Evolutionary conservation across 1,140 invertebrate genomes (phyloP), one percentile per base, ranked within the genome.

Genomic region (Zaprionus tsacasi): DNA sequence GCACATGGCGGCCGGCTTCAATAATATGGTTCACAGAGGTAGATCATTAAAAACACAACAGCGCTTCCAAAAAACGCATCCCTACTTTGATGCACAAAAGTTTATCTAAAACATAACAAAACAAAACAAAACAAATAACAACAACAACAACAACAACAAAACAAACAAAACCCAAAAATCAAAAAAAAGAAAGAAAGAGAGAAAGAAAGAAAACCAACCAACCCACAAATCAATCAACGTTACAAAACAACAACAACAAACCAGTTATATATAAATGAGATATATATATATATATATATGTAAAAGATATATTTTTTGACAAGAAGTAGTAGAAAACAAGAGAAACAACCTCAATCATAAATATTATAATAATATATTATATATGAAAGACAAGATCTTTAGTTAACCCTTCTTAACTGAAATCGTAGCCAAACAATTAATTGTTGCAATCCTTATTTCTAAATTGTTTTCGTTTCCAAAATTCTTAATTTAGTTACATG

Each of bases 1-100:
- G 48, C 85, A 91, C 8, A 86, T 91, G 75, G 68, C 85, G 43
- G 76, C 87, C 38, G 83, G 83, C 74, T 92, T 89, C 74, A 92
- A 92, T 72, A 92, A 83, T 59, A 91, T 92, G 82, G 90, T 92
- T 91, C 91, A 92, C 76, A 92, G 92, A 92, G 92, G 92, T 92
- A 92, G 92, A 92, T 81, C 79, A 82, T 79, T 91, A 76, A 92
- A 91, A 82, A 69, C 77, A 82, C 91, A 91, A 79, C 83, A 88
- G 82, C 83, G 83, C 83, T 91, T 91, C 80, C 83, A 92, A 81
- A 92, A 92, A 71, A 56, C 82, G 76, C 89, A 92, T 91, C 92
- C 92, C 38, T 92, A 92, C 91, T 81, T 82, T 68, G 86, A 92
- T 91, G 83, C 91, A 48, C 91, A 92, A 79, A 92, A 91, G 80